phyloP scores from a whole-genome alignment of 53 echinoderm and acorn worm species.

The Apostichopus leukothele region DNA sequence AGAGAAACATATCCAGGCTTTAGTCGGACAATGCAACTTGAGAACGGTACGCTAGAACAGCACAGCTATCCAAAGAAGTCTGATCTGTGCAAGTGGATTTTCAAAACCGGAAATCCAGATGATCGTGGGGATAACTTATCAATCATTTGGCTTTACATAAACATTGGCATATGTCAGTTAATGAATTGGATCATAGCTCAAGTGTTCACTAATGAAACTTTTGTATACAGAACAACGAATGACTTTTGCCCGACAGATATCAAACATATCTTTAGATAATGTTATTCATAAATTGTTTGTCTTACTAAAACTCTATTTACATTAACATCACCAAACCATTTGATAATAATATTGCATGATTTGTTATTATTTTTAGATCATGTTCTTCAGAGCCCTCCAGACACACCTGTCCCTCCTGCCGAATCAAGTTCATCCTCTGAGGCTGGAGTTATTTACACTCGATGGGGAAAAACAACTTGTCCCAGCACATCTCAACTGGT shows the following conservation, averaged over 20 bases:
- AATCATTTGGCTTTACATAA: too few species aligned
- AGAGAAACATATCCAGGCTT: too few species aligned
- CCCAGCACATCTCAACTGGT: constrained; percentile 43
- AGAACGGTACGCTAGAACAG: too few species aligned
- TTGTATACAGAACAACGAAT: background rate
- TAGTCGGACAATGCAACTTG: too few species aligned
- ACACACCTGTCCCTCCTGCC: background rate
- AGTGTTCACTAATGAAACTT: background rate
- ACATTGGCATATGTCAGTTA: too few species aligned
- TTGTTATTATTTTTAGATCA: background rate
- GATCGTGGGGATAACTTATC: too few species aligned
- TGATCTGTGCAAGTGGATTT: too few species aligned
- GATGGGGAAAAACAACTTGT: constrained; percentile 45
- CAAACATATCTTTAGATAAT: background rate
- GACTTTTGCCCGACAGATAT: background rate
- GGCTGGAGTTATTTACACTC: constrained; percentile 42
- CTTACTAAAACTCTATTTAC: background rate
- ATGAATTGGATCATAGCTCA: background rate
- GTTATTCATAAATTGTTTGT: background rate
- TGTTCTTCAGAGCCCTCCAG: background rate
- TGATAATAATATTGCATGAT: background rate
- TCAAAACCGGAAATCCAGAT: too few species aligned
- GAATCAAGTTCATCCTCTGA: background rate
- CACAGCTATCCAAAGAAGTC: too few species aligned
- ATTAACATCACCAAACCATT: background rate